Evolutionary conservation across 2,888 invertebrate genomes (phyloP).

Genomic region (Myopa testacea): DNA sequence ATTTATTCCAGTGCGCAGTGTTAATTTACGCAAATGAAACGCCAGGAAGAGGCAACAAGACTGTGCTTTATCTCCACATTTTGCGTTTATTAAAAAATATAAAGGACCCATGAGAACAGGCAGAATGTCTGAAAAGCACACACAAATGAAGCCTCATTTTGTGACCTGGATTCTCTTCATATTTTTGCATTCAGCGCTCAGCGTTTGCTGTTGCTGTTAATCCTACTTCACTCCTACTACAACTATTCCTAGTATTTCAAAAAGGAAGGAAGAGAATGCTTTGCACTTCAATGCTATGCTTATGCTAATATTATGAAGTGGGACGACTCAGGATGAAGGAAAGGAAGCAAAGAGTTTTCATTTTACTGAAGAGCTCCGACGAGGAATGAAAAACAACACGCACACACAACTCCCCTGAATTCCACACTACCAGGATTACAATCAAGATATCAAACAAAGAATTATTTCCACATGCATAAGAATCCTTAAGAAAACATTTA

Average conservation of each 20-base stretch:
- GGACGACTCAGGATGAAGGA: not conserved
- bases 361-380: not conserved
- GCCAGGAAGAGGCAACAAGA: not conserved
- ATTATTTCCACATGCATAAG: no score
- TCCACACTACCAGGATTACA: no score
- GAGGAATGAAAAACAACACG: not conserved
- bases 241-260: not conserved
- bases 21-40: conserved; percentile 3
- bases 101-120: not conserved
- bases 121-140: not conserved
- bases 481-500: no score
- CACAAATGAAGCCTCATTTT: conserved; percentile 31
- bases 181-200: not conserved
- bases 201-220: not conserved
- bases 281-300: conserved; percentile 15
- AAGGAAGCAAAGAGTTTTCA: conserved; percentile 2
- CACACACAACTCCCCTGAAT: no score
- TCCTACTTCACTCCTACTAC: not conserved
- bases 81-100: conserved; percentile 14
- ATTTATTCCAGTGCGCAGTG: not conserved
- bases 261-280: conserved; percentile 6
- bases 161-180: conserved; percentile 26
- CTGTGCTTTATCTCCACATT: conserved; percentile 22
- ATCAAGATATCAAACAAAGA: no score
- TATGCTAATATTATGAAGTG: conserved; percentile 33